Evolutionary conservation across 2,797 vertebrate species (phyloP), one percentile per base, ranked within the genome.

Genomic region (Brotula barbata): DNA sequence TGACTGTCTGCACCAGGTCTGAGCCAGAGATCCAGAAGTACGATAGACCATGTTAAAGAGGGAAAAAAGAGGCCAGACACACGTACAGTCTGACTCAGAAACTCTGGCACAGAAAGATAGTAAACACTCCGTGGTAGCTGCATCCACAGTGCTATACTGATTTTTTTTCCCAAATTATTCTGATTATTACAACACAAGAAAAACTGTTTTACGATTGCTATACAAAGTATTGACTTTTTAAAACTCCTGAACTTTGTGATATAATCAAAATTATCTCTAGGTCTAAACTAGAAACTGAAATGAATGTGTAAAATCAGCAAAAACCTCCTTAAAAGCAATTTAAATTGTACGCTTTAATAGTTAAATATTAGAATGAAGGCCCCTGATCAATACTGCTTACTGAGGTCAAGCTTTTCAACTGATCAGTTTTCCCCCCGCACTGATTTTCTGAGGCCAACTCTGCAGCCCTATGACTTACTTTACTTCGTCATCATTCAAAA

Each of bases 1-100:
- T 47, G 66, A 61, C 82, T 78, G 85, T 89, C 88, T 88, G 84
- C 61, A 74, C 67, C 44, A 77, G 43, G 71, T 70, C 75, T 80
- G 84, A 88, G 85, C 81, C 81, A 82, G 66, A 83, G 76, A 83
- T 85, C 71, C 50, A 47, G 40, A 48, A 33, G 64, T 16, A 49
- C 7, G 73, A 80, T 74, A 79, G 76, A 73, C 58, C 28, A 13
- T 20, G 43, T 37, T 12, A 47, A 19, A 46, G 58, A 43, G 39
- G 13, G 47, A 42, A 23, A 41, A 25, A 59, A 43, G 25, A 77
- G 66, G 80, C 68, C 63, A 80, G 77, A 80, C 82, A 83, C 56
- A 81, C 75, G 82, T 75, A 65, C 73, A 67, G 28, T 58, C 28
- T 62, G 71, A 72, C 66, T 73, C 61, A 33, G 51, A 73, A 70